A percentile compares a stretch with the other conserved stretches of the same genome.
phyloP scores from a whole-genome alignment of 2,888 invertebrate species.

The Linnaemya vulpina region DNA sequence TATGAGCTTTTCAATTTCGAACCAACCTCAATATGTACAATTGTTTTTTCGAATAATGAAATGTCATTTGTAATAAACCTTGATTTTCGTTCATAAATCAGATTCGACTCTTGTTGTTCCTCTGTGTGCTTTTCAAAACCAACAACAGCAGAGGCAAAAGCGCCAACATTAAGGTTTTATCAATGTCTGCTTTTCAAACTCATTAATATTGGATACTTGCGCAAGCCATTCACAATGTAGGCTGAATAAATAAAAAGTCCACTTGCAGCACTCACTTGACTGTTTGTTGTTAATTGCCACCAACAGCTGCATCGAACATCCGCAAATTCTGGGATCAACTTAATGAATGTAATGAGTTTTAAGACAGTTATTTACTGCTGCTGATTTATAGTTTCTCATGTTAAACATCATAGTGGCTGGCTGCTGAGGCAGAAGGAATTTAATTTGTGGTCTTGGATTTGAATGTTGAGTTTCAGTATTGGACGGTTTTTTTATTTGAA shows the following conservation, averaged over 20 bases:
- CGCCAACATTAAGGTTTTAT: conserved; percentile 34
- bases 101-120: conserved; percentile 16
- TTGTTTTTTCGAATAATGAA: conserved; percentile 9
- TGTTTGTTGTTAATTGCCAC: conserved; percentile 53
- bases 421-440: neutral
- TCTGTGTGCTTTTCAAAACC: conserved; percentile 10
- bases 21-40: neutral
- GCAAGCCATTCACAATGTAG: conserved; percentile 36
- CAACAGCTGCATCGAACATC: conserved; percentile 32
- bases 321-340: conserved; percentile 34
- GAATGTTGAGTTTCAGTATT: too few relatives aligned
- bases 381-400: conserved; percentile 46
- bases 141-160: neutral
- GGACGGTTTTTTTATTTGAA: too few relatives aligned
- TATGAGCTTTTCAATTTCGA: neutral
- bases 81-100: conserved; percentile 55
- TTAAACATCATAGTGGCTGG: neutral
- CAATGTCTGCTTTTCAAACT: conserved; percentile 49
- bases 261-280: conserved; percentile 27
- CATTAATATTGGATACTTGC: conserved; percentile 57
- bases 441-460: neutral
- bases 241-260: conserved; percentile 41
- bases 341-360: conserved; percentile 61
- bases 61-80: conserved; percentile 24
- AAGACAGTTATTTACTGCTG: conserved; percentile 43